A percentile compares a stretch with the other conserved stretches of the same genome.
phyloP scores from a whole-genome alignment of 2,888 invertebrate genomes.

The Erannis defoliaria region DNA sequence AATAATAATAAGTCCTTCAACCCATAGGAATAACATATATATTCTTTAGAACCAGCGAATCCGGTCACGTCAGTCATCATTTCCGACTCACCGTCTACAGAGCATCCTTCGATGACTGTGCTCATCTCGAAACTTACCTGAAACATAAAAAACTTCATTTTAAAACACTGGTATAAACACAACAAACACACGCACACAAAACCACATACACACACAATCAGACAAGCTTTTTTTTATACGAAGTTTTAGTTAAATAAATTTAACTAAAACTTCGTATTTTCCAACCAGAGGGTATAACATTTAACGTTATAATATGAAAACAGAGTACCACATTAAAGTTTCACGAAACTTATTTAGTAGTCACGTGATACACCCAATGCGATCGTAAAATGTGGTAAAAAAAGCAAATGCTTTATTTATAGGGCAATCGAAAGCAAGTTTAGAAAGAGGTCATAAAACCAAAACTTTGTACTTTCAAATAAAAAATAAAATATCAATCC shows the following conservation, averaged over 20 bases:
- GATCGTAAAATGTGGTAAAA: constrained; percentile 40
- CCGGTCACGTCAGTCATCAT: constrained; percentile 68
- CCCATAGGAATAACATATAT: not conserved
- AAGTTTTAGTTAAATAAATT: too few relatives aligned
- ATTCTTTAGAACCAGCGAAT: constrained; percentile 21
- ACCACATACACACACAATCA: too few relatives aligned
- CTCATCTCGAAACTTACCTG: constrained; percentile 26
- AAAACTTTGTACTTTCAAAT: not conserved
- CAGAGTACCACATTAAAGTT: constrained; percentile 21
- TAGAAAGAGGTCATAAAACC: constrained; percentile 20
- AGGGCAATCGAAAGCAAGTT: constrained; percentile 16
- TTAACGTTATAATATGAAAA: constrained; percentile 13
- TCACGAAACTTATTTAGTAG: constrained; percentile 28
- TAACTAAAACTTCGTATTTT: too few relatives aligned
- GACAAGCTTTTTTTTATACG: too few relatives aligned
- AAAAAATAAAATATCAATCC: constrained; percentile 4
- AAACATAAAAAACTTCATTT: constrained; percentile 8
- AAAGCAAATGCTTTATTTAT: constrained; percentile 14
- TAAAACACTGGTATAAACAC: too few relatives aligned
- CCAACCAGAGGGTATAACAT: not conserved
- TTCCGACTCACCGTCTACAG: constrained; percentile 66
- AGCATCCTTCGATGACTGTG: constrained; percentile 65
- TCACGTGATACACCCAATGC: constrained; percentile 25
- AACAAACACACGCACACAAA: too few relatives aligned
- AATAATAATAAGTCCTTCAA: not conserved